These are phyloP conservation scores for Aplysina aerophoba DNA, from an alignment of 37 sponge, comb jelly and placozoan species.

Conservation along the genomic window DNA sequence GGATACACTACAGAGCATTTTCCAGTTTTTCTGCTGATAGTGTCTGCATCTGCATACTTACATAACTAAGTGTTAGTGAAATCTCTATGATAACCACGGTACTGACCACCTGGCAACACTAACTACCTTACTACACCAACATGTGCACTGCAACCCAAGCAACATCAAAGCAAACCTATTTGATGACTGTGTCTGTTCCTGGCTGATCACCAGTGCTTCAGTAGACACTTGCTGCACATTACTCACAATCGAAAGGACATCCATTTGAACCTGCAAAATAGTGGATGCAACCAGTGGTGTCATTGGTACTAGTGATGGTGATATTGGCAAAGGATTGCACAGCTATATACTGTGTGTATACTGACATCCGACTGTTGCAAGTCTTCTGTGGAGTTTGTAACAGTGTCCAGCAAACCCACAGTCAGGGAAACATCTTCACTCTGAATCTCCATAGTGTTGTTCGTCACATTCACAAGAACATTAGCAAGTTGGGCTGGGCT, in stretches of 20 bases:
- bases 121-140: too few relatives aligned
- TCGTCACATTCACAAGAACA: constrained; percentile 25
- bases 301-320: background rate
- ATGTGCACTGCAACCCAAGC: too few relatives aligned
- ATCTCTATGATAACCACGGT: background rate
- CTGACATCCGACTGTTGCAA: constrained; percentile 25
- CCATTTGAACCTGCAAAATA: constrained; percentile 16
- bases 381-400: constrained; percentile 26
- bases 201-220: constrained; percentile 35
- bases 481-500: constrained; percentile 60
- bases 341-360: background rate
- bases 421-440: constrained; percentile 7
- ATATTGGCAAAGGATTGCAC: background rate
- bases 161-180: constrained; percentile 39
- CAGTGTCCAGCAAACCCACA: background rate
- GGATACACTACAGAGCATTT: too few relatives aligned
- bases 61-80: too few relatives aligned
- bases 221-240: constrained; percentile 32
- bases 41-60: too few relatives aligned
- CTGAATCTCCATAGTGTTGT: background rate
- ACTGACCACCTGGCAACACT: background rate
- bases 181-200: constrained; percentile 30
- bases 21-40: too few relatives aligned
- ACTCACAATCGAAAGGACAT: constrained; percentile 37
- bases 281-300: background rate